phyloP scores from a whole-genome alignment of 1,140 invertebrate species.

The Asbolus verrucosus region DNA sequence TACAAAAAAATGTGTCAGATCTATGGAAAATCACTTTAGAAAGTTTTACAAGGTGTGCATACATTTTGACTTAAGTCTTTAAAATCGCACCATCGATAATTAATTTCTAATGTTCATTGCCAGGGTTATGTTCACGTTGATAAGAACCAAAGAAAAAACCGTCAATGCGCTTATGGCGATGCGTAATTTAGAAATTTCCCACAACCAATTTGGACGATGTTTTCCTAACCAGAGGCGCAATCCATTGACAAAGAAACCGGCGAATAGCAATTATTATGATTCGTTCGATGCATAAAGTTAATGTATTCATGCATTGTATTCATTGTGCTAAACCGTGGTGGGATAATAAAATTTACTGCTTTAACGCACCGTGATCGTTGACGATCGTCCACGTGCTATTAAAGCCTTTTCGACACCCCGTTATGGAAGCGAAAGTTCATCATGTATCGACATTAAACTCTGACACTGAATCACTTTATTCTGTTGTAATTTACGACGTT shows the following conservation, averaged over 20 bases:
- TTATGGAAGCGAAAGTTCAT: too few species aligned
- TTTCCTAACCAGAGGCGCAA: conserved; percentile 2
- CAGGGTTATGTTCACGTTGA: conserved; percentile 19
- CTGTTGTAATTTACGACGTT: too few species aligned
- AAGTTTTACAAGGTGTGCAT: background rate
- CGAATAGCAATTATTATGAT: conserved; percentile 16
- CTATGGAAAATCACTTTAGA: conserved; percentile 32
- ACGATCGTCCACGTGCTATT: too few species aligned
- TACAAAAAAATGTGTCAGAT: conserved; percentile 38
- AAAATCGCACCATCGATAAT: conserved; percentile 8
- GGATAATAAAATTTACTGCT: too few species aligned
- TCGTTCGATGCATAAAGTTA: conserved; percentile 22
- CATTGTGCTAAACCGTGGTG: background rate
- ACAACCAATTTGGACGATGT: background rate
- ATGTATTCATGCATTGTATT: conserved; percentile 13
- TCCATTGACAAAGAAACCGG: conserved; percentile 3
- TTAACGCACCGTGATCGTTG: too few species aligned
- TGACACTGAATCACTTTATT: too few species aligned
- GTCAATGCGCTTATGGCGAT: conserved; percentile 1
- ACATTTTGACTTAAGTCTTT: conserved; percentile 22
- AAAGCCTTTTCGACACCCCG: too few species aligned
- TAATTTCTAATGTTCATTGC: conserved; percentile 37
- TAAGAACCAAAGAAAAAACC: conserved; percentile 1
- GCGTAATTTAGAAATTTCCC: conserved; percentile 1
- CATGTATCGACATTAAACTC: too few species aligned